Evolutionary conservation across 1,140 invertebrate genomes (phyloP), one percentile per base, ranked within the genome.

Genomic region (Trachymyrmex cornetzi): DNA sequence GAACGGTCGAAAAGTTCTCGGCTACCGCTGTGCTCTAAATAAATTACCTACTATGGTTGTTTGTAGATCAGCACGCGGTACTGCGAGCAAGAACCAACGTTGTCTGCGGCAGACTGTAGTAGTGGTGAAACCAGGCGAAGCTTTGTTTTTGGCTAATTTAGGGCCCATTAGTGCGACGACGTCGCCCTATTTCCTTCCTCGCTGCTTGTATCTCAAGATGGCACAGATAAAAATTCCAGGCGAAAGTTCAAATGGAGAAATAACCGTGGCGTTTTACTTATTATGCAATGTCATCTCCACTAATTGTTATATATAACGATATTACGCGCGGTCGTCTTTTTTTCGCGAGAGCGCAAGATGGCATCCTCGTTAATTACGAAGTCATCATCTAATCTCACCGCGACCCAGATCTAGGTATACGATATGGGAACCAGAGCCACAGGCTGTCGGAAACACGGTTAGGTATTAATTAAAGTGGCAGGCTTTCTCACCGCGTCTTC

Each of bases 141-240:
- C 27, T 61, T 75, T 72, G 88, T 88, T 89, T 89, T 88, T 53
- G 57, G 64, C 50, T 86, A 89, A 89, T 88, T 89, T 86, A 89
- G 72, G 48, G 80, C 38, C 57, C 88, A 71, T 84, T 85, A 53
- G 72, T 69, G 63, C 57, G 74, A 38, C 79, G 71, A 86, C 27
- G 57, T 63, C 48, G 44, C n/a, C 24, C 69, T 50, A 61, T 84
- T 55, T 67, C 69, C 38, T 30, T 61, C 55, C 4, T 4, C 55
- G 55, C 22, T 9, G 24, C 38, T 30, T 22, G 34, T 48, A 48
- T 22, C 27, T 59, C 80, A 74, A 50, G 38, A 63, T 48, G 55
- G 59, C 38, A 14, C 24, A 4, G 69, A 50, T 84, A 74, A 74
- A 84, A 74, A 75, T 80, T 67, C 48, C 6, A 24, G 7, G 48